Base-by-base conservation (phyloP, 2,113 vertebrate species). In the Dolichallabes microphthalmus region DNA sequence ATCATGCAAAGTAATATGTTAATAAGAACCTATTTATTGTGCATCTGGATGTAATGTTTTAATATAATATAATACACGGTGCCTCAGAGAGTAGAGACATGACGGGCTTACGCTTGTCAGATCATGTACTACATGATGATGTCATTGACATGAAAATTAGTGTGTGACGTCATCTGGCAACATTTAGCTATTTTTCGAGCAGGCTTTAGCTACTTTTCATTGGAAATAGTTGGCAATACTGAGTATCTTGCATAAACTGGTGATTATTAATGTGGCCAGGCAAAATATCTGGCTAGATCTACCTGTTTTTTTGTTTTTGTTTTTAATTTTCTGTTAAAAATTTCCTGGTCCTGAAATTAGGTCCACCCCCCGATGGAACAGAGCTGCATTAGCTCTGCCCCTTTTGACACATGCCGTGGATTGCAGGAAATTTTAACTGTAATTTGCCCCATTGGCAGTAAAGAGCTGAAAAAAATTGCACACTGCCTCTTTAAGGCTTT, bases 371-470 rank as follows among this genome's bases (percentile, higher is more conserved):
- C 19, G 64, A 68, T 68, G 27, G 64, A 68, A 32, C 64, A 32
- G 27, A 68, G 64, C 20, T 50, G 25, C 22, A 73, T 27, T 50
- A 50, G 0, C 27, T 20, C 45, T 75, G 25, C 13, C 50, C 25
- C 39, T 74, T 74, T 50, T 45, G 50, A 17, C 13, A 27, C 52
- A 13, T 52, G 22, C 11, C 50, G 12, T 55, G n/a, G 14, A 1
- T 55, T 58, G 60, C 9, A 35, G 20, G 12, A 57, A 25, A 39
- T 61, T 66, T 76, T 63, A 82, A 39, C 68, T 30, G 15, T 30
- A 53, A 82, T 68, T 66, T 79, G 55, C 10, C 30, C 19, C 76
- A 60, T 14, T 14, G 55, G 76, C 76, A 60, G 76, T 55, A 60
- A 32, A 79, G 55, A 12, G 4, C 55, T 79, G 10, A 32, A 78